Evolutionary conservation across 2,888 invertebrate genomes (phyloP), one percentile per base, ranked within the genome.

Genomic region (Deroplatys truncata): DNA sequence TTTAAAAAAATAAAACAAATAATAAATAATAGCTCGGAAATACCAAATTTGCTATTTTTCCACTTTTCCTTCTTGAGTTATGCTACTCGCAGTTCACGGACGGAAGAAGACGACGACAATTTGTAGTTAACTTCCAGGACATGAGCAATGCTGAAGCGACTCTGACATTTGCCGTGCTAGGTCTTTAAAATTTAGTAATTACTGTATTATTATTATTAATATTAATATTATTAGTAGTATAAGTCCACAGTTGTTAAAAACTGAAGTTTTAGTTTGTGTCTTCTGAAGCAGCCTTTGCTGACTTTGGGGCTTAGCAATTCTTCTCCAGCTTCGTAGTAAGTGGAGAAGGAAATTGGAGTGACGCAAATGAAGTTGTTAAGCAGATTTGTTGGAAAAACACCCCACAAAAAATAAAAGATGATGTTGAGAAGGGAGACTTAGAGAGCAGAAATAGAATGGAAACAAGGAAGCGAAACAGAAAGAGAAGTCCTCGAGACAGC

Each of bases 31-130:
- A 35, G 2, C 9, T 35, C 9, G 35, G 7, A 9, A 35, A 35
- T 35, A 1, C 9, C 5, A 35, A 5, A 35, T 35, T 35, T 9
- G 35, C 0, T 35, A 9, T 9, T 35, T 35, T 8, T 5, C 0
- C 5, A 5, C 2, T 1, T 8, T 35, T 35, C 1, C 1, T 13
- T 43, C 8, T 35, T 35, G 8, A 8, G 35, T 35, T 43, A 0
- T 43, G 1, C 1, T 43, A 1, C 13, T 13, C 1, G 2, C 0
- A 13, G 1, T 10, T 13, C 13, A 43, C 1, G 13, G 1, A 1
- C 10, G 43, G 1, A 43, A 10, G 9, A 35, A 8, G 35, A 35
- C 5, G 9, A 35, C 2, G 35, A 5, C 35, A 7, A 35, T 35
- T 35, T 35, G 35, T 35, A 0, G 7, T 31, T 5, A 35, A 5